These are phyloP conservation scores for Seriola quinqueradiata DNA, from an alignment of 2,113 vertebrate genomes.

Conservation along the genomic window DNA sequence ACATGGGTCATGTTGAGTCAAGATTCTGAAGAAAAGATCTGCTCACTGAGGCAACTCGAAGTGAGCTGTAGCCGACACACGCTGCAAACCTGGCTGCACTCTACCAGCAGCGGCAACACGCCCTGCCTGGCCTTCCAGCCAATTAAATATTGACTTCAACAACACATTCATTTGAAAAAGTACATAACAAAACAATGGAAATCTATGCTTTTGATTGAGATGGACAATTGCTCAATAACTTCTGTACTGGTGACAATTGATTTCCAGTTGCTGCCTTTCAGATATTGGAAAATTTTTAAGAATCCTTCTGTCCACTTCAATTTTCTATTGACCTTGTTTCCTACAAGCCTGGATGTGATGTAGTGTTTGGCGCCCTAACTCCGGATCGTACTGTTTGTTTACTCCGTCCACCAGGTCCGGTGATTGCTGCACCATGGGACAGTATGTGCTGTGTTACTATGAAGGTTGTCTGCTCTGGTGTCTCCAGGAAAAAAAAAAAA, in stretches of 20 bases:
- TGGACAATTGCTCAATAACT: constrained; percentile 1
- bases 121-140: not conserved
- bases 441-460: not conserved
- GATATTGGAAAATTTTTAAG: not conserved
- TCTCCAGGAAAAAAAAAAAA: constrained; percentile 6
- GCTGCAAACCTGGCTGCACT: constrained; percentile 26
- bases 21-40: constrained; percentile 33
- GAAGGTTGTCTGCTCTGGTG: not conserved
- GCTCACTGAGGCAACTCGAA: constrained; percentile 53
- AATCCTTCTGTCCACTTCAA: too few relatives aligned
- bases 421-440: constrained; percentile 2
- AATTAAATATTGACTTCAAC: constrained; percentile 21
- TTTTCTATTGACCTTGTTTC: not conserved
- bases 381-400: not conserved
- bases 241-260: not conserved
- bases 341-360: too few relatives aligned
- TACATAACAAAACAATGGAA: not conserved
- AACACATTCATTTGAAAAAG: not conserved
- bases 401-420: not conserved
- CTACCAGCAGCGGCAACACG: constrained; percentile 28
- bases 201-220: constrained; percentile 7
- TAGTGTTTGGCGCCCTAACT: not conserved
- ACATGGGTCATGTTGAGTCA: not conserved
- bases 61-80: constrained; percentile 12
- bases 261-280: not conserved